Conservation (phyloP, 2,797 vertebrate species). For the Hoplostethus mediterraneus region DNA sequence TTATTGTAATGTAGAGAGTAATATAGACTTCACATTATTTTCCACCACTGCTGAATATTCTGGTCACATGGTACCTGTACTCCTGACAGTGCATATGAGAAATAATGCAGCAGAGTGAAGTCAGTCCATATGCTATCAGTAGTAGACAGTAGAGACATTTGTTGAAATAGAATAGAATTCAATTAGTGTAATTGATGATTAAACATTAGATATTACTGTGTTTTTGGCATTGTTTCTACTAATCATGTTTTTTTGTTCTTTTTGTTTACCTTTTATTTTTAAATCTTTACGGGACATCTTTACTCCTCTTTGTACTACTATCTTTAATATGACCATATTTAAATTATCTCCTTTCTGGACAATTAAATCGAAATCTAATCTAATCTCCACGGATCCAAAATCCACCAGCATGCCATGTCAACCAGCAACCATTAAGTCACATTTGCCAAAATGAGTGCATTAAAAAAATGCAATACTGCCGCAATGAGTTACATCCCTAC, state of each 20-base stretch:
- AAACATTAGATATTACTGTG: too few relatives aligned
- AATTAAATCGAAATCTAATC: background rate
- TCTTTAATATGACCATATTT: background rate
- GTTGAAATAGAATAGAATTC: background rate
- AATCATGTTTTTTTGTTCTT: background rate
- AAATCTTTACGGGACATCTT: too few relatives aligned
- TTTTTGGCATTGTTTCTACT: too few relatives aligned
- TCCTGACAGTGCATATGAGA: constrained; percentile 30
- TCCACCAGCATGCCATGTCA: constrained; percentile 25
- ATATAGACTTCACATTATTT: constrained; percentile 8
- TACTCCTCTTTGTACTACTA: background rate
- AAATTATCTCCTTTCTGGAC: background rate
- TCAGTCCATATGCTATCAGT: background rate
- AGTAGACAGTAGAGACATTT: constrained; percentile 3
- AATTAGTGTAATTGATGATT: background rate
- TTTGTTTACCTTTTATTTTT: background rate
- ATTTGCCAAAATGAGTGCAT: constrained; percentile 50
- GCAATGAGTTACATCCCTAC: constrained; percentile 28
- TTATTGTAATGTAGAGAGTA: background rate
- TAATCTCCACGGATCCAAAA: constrained; percentile 11
- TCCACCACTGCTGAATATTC: constrained; percentile 28
- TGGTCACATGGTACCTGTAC: constrained; percentile 32
- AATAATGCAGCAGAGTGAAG: too few relatives aligned
- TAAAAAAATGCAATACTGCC: constrained; percentile 30
- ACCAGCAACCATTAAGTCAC: constrained; percentile 48